Base-by-base conservation (phyloP, 2,113 vertebrate species). In the Dinomys branickii region DNA sequence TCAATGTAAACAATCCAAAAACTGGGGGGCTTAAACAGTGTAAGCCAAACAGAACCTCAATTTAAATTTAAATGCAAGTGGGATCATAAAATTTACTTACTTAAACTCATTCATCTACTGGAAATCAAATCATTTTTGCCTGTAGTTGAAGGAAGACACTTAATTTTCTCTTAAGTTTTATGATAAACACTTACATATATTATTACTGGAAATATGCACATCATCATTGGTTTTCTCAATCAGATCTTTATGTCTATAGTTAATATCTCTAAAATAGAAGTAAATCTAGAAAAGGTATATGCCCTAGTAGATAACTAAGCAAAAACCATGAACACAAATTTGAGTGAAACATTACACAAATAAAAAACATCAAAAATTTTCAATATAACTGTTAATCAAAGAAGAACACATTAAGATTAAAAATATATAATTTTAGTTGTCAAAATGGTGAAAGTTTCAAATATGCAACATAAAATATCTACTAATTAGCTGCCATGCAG, bases 31-130 rank as follows among this genome's bases (percentile, higher is more conserved):
- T 26, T 83, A 44, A 82, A 54, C 16, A 75, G 5, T 11, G 52
- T 58, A 94, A 92, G 47, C 54, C 84, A 47, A 92, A 77, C n/a
- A 41, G 9, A 89, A 65, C 2, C 73, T 47, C 86, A 22, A 95
- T 82, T 78, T 91, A 94, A 82, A 96, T 92, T 94, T 83, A 58
- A 86, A 84, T 71, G 33, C 81, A 86, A 90, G 83, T 84, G 24
- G 0, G 19, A 0, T 44, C 65, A 83, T 83, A 85, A 83, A 94
- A 71, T 75, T 82, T 81, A 35, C 50, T 87, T 83, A 38, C 35
- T 86, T 88, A 89, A 94, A 94, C 54, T 89, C 20, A 83, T 86
- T 91, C 47, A 80, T 52, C 47, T 94, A 30, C 3, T 87, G 89
- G 52, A 56, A 58, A 85, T 85, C 54, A 56, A 58, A 85, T 85